Conservation (phyloP, 2,888 invertebrate genomes). For the Smittia aterrima region DNA sequence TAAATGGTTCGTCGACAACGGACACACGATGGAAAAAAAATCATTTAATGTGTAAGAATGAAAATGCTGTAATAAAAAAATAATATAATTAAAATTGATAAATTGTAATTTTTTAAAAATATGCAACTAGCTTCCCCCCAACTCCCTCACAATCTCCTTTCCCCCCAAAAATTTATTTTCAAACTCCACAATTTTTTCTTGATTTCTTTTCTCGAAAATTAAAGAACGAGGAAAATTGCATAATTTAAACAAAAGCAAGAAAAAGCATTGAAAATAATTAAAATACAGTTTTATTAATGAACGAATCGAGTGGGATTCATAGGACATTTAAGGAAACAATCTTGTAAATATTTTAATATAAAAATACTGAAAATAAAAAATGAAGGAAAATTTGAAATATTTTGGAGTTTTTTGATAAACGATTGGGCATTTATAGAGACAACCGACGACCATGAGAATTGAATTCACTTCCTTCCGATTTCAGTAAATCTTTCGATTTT, state of each 20-base stretch:
- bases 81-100: constrained; percentile 35
- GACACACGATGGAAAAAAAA: constrained; percentile 11
- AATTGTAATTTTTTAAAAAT: constrained; percentile 6
- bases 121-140: not conserved
- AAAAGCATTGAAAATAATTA: constrained; percentile 8
- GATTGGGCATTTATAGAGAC: too few species aligned
- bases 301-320: not conserved
- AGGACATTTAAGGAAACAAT: not conserved
- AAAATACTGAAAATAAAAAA: constrained; percentile 8
- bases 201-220: too few species aligned
- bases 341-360: constrained; percentile 11
- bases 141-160: not conserved
- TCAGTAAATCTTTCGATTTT: too few species aligned
- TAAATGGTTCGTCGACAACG: constrained; percentile 4
- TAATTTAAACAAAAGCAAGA: not conserved
- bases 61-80: constrained; percentile 41
- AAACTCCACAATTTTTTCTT: not conserved
- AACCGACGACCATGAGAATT: too few species aligned
- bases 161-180: not conserved
- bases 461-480: too few species aligned
- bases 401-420: too few species aligned
- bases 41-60: constrained; percentile 38
- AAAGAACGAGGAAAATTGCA: not conserved
- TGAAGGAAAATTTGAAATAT: not conserved
- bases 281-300: constrained; percentile 1